Evolutionary conservation across 2,888 invertebrate species (phyloP), one percentile per base, ranked within the genome.

Genomic region (Napeogenes sylphis): DNA sequence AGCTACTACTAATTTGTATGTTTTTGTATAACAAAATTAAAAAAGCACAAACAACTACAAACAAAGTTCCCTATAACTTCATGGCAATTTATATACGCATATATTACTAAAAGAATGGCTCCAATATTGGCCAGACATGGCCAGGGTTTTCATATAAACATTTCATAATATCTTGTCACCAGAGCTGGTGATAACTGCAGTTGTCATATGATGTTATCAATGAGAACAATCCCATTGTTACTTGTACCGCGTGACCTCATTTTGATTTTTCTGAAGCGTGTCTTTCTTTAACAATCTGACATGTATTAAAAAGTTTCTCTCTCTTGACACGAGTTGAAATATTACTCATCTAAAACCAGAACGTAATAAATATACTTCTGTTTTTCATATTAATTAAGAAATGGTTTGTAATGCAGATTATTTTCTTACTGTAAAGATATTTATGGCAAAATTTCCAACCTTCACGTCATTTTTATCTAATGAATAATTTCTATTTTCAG

Each of bases 221-320:
- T 62, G 55, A 63, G 56, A 65, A 63, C 47, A 60, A 62, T 59
- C 46, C 60, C 62, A 65, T 67, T 67, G 65, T 65, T 63, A 63
- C 59, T 58, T 65, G 61, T 67, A 58, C 62, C 53, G 21, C 45
- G 30, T 65, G 61, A 56, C 58, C 62, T 65, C 57, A 58, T 64
- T 64, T 61, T 56, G 58, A 66, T 55, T 61, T 63, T 64, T 66
- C 63, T 64, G 51, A 51, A 38, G 45, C 60, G 59, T 30, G 46
- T 54, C 54, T 62, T 62, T 59, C 45, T 55, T 58, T 64, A 8
- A 33, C 60, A 60, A 56, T 57, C 63, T 65, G 67, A 65, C 57
- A n/a, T 59, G 62, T 56, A 64, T 64, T 67, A 61, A 63, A 65
- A 66, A 64, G 55, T 55, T 54, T 64, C 42, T 57, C 35, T 35